Base-by-base conservation (phyloP, 2,888 invertebrate species). In the Eupithecia dodoneata region DNA sequence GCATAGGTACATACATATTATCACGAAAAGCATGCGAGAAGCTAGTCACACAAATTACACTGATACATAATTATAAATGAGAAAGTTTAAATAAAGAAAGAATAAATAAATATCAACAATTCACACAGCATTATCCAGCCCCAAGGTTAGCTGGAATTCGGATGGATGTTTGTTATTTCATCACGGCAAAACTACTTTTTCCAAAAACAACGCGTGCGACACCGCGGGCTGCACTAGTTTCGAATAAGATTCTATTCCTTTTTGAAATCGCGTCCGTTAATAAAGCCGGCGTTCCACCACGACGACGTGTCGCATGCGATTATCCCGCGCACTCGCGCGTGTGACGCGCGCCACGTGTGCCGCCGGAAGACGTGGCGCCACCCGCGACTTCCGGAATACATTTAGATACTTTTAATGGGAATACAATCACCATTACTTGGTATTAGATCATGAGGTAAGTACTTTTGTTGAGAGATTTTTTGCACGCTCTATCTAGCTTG, bases 261-360 rank as follows among this genome's bases (percentile, higher is more conserved):
- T 76, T 55, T 65, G 13, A 71, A 66, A 72, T 66, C 15, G 47
- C 52, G 70, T 75, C 63, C 59, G n/a, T 71, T 72, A 69, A 77
- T 74, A 44, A 77, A 77, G 74, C 44, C 69, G 67, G 63, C 59
- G 74, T 72, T 69, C 74, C 72, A 70, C 69, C 67, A 44, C 67
- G 67, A 15, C 44, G 10, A 15, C 44, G 10, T 76, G 78, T 78
- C 78, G 74, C 78, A 69, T 69, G 74, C 76, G 76, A 78, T 78
- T 78, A 78, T 45, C 72, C 83, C 82, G 84, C 82, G 84, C 85
- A 85, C 86, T 82, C 82, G 87, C 81, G 88, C 87, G 87, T 83
- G 87, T 87, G 88, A 89, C 84, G 84, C 85, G 83, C 73, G 82
- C 83, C 90, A 90, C 89, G 88, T 90, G 88, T 79, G 77, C 65